Evolutionary conservation across 1,140 invertebrate genomes (phyloP).

Genomic region (Eumeta japonica): DNA sequence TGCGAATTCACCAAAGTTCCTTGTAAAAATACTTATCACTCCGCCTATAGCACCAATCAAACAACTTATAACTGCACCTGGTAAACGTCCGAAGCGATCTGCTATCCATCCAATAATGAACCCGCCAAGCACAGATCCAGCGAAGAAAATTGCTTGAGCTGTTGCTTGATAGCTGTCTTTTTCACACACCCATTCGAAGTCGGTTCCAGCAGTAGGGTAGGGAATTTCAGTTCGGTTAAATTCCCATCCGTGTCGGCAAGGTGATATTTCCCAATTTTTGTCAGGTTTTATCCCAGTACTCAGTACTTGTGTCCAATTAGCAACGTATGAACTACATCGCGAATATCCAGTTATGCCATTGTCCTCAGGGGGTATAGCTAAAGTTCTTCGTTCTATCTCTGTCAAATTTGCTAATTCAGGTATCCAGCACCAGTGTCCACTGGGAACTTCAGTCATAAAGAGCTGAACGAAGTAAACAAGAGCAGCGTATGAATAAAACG

Average conservation of each 20-base stretch:
- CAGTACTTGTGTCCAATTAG: conserved; percentile 36
- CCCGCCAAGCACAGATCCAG: conserved; percentile 69
- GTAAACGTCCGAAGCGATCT: conserved; percentile 65
- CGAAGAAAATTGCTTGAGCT: conserved; percentile 66
- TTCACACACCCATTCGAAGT: conserved; percentile 66
- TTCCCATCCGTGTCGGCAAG: conserved; percentile 61
- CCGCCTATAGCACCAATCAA: conserved; percentile 64
- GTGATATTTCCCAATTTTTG: conserved; percentile 26
- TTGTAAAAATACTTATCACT: conserved; percentile 62
- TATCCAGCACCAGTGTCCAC: conserved; percentile 63
- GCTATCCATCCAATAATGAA: conserved; percentile 68
- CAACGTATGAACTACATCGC: conserved; percentile 27
- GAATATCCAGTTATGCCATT: conserved; percentile 32
- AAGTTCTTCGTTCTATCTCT: conserved; percentile 29
- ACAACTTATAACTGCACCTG: conserved; percentile 64
- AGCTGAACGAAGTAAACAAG: conserved; percentile 68
- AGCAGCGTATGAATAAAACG: conserved; percentile 59
- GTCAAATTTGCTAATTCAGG: conserved; percentile 51
- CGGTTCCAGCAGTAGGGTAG: conserved; percentile 42
- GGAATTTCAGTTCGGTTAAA: conserved; percentile 57
- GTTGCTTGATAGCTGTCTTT: conserved; percentile 62
- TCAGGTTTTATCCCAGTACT: conserved; percentile 16
- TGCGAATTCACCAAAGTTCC: conserved; percentile 60
- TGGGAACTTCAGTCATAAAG: conserved; percentile 62
- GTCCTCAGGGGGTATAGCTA: conserved; percentile 31